Evolutionary conservation across 1,140 invertebrate genomes (phyloP), one percentile per base, ranked within the genome.

Genomic region (Coptotermes formosanus): DNA sequence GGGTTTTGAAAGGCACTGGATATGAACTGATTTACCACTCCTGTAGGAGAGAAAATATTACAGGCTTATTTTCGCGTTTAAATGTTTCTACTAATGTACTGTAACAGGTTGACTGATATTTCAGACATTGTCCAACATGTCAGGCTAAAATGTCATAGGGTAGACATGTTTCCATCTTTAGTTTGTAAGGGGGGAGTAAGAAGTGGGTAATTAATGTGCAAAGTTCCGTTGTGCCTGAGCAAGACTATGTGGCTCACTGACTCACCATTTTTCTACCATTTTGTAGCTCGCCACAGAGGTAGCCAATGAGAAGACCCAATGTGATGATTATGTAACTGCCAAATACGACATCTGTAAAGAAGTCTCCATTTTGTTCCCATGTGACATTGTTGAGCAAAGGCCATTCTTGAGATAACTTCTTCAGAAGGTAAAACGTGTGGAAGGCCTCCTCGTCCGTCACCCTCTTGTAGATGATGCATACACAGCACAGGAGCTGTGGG

Each of bases 321-420:
- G 94, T 95, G 88, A 96, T 94, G 86, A 96, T 94, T 88, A 94
- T 90, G 90, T 95, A 96, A 88, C 94, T 94, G 90, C 92, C 92
- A 86, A 91, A 92, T 59, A 91, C 92, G 86, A 92, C 93, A 87
- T 94, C 93, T n/a, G 93, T 93, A 85, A 94, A 93, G 0, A 93
- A 90, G 16, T 93, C 92, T 2, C 93, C 93, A 14, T 93, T 90
- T 69, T 91, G 91, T 88, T 93, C 94, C 94, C 95, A 95, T 0
- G 95, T 95, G 55, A 95, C 92, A 86, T 94, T 95, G 86, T 93
- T 95, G 83, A 95, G 90, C 9, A 95, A 91, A n/a, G 94, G 94
- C 95, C 95, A 96, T 90, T 96, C 95, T 85, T 93, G 91, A 44
- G 94, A 95, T 45, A 94, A 90, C 91, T 95, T 95, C 89, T 95